Percentiles rank a stretch among this genome's conserved stretches.
These are phyloP conservation scores for Steatocranus sp. DNA, from an alignment of 2,797 vertebrate species.

Conservation along the genomic window DNA sequence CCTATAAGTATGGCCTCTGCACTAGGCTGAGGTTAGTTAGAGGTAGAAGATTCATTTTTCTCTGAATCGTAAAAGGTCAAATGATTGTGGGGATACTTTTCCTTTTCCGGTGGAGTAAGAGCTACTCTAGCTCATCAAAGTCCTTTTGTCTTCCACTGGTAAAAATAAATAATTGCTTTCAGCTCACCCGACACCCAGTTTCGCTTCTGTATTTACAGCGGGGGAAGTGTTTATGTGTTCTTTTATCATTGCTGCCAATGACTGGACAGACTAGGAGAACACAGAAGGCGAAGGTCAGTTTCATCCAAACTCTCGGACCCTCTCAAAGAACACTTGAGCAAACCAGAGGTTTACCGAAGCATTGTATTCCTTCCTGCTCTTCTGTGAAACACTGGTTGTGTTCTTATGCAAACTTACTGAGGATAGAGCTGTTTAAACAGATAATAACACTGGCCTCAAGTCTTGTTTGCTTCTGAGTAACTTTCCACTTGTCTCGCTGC, in stretches of 20 bases:
- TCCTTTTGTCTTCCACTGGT: constrained; percentile 26
- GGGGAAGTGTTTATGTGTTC: constrained; percentile 12
- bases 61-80: constrained; percentile 4
- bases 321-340: constrained; percentile 5
- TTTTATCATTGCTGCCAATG: constrained; percentile 17
- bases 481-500: constrained; percentile 29
- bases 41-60: constrained; percentile 22
- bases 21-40: constrained; percentile 2
- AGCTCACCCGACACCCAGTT: neutral
- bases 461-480: constrained; percentile 46
- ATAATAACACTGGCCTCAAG: constrained; percentile 35
- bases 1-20: constrained; percentile 15
- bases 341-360: neutral
- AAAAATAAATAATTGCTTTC: neutral
- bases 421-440: constrained; percentile 49
- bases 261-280: neutral
- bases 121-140: neutral
- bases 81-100: constrained; percentile 11
- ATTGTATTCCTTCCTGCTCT: neutral
- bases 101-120: neutral
- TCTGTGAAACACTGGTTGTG: constrained; percentile 23
- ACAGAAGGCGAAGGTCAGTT: constrained; percentile 18
- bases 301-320: constrained; percentile 13
- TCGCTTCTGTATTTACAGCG: neutral
- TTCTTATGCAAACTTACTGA: constrained; percentile 9